Conservation (phyloP, 2,888 invertebrate genomes). For the Andrena hattorfiana region DNA sequence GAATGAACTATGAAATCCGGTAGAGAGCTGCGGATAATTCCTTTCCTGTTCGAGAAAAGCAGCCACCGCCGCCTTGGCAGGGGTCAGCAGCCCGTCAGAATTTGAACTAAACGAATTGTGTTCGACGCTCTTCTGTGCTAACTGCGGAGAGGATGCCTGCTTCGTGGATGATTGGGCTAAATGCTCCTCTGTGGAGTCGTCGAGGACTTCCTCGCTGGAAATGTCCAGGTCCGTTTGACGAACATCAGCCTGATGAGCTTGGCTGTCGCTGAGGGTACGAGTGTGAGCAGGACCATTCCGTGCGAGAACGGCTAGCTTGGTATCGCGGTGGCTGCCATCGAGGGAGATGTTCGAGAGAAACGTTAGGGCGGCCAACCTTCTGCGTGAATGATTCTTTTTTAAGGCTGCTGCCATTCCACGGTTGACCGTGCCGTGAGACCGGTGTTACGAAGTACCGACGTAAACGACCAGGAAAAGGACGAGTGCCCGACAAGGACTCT, state of each 20-base stretch:
- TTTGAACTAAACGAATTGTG: slow-evolving; percentile 90
- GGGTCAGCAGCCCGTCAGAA: slow-evolving; percentile 90
- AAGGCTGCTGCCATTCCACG: slow-evolving; percentile 86
- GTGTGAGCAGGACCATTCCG: slow-evolving; percentile 73
- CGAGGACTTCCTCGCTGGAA: slow-evolving; percentile 81
- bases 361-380: slow-evolving; percentile 96
- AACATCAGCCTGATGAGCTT: slow-evolving; percentile 63
- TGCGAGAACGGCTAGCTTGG: slow-evolving; percentile 86
- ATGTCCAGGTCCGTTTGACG: slow-evolving; percentile 70
- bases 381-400: slow-evolving; percentile 89
- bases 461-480: slow-evolving; percentile 50
- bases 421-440: slow-evolving; percentile 52
- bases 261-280: slow-evolving; percentile 73
- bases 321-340: slow-evolving; percentile 94
- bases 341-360: slow-evolving; percentile 98
- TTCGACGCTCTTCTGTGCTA: slow-evolving; percentile 74
- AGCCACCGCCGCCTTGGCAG: slow-evolving; percentile 86
- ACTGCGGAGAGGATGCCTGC: slow-evolving; percentile 63
- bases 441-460: slow-evolving; percentile 52
- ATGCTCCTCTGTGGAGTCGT: slow-evolving; percentile 74
- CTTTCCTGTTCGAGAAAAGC: slow-evolving; percentile 79
- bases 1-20: slow-evolving; percentile 78
- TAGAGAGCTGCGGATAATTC: slow-evolving; percentile 73
- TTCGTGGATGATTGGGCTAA: slow-evolving; percentile 46
- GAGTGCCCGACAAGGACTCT: slow-evolving; percentile 54